Conservation (phyloP, 2,113 vertebrate species). For the Pyxicephalus adspersus region DNA sequence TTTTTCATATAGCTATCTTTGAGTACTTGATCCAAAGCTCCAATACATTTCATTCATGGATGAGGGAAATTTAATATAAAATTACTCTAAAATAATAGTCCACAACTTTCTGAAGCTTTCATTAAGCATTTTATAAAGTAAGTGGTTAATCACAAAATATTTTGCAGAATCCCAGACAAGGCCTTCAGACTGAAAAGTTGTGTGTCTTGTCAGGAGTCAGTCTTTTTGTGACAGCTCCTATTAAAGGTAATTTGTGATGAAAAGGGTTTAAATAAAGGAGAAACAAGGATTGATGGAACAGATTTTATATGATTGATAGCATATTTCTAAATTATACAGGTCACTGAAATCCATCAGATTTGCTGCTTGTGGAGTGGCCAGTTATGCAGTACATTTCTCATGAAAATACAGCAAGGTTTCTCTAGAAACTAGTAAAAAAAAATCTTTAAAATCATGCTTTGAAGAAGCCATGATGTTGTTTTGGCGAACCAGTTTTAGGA, state of each 20-base stretch:
- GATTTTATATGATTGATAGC: slow-evolving; percentile 33
- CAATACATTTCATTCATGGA: neutral
- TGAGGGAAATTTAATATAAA: slow-evolving; percentile 9
- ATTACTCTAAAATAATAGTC: neutral
- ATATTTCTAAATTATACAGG: slow-evolving; percentile 38
- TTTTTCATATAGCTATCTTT: too few species aligned
- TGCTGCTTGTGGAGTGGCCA: neutral
- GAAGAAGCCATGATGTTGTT: neutral
- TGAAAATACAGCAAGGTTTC: neutral
- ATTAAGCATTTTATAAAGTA: neutral
- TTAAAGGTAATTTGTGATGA: slow-evolving; percentile 48
- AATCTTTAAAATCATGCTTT: neutral
- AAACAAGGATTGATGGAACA: slow-evolving; percentile 16
- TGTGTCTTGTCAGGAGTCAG: slow-evolving; percentile 47
- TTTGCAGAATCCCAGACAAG: slow-evolving; percentile 34
- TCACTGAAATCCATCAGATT: slow-evolving; percentile 15
- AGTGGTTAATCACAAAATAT: slow-evolving; percentile 17
- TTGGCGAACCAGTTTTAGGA: neutral
- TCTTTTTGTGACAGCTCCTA: slow-evolving; percentile 46
- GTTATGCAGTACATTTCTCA: neutral
- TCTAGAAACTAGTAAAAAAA: neutral
- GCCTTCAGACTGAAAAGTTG: slow-evolving; percentile 31
- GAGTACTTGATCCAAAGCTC: neutral
- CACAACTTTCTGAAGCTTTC: neutral
- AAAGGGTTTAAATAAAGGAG: slow-evolving; percentile 46